Evolutionary conservation across 2,888 invertebrate species (phyloP).

Genomic region (Leucophenga montana): DNA sequence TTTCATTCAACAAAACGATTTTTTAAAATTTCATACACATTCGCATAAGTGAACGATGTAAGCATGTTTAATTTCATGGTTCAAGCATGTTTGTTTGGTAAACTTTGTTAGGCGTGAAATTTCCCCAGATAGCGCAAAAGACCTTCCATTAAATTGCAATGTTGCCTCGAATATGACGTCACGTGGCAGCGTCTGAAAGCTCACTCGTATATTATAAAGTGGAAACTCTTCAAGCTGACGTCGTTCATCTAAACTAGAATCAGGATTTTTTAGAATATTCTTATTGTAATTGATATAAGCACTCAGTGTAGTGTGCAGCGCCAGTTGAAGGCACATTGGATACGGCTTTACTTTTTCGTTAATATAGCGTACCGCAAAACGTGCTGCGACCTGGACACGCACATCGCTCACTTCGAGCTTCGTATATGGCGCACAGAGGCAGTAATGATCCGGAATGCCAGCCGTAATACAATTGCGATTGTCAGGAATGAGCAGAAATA

Average conservation of each 20-base stretch:
- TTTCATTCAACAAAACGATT: too few relatives aligned
- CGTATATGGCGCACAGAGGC: conserved; percentile 80
- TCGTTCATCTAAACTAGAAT: neutral
- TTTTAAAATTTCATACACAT: too few relatives aligned
- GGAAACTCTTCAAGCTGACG: neutral
- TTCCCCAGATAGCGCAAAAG: neutral
- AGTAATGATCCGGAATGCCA: conserved; percentile 86
- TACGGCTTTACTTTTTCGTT: conserved; percentile 6
- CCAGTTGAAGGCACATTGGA: neutral
- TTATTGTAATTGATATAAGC: neutral
- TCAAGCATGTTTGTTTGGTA: too few relatives aligned
- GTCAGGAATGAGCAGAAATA: conserved; percentile 82
- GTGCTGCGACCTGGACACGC: neutral
- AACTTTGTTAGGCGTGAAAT: neutral
- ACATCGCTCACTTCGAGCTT: neutral
- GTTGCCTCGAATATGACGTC: neutral
- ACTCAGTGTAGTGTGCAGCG: neutral
- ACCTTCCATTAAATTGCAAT: neutral
- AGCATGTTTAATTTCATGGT: too few relatives aligned
- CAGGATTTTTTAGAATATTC: neutral
- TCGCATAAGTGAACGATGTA: too few relatives aligned
- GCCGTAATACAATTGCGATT: conserved; percentile 83
- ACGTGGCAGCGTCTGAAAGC: neutral
- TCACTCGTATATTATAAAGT: neutral
- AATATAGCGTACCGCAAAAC: neutral